phyloP scores from a whole-genome alignment of 2,113 vertebrate species.

The Antigone vipio region DNA sequence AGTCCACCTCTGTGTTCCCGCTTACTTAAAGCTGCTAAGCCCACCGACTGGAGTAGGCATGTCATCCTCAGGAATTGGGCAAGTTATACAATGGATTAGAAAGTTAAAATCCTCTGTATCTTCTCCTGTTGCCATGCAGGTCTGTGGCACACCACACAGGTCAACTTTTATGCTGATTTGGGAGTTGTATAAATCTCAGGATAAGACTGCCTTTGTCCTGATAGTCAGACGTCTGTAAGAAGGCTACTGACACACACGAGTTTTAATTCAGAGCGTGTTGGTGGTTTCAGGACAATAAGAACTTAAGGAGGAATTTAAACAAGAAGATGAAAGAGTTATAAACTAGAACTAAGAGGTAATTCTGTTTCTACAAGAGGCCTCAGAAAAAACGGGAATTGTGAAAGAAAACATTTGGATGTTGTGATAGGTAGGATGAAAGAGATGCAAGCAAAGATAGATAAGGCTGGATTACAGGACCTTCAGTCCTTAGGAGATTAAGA shows the following conservation, averaged over 20 bases:
- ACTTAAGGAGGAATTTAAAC: not conserved
- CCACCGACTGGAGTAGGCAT: not conserved
- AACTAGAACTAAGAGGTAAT: not conserved
- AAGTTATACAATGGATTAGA: not conserved
- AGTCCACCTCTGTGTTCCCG: not conserved
- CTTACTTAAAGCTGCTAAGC: not conserved
- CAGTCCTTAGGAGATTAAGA: not conserved
- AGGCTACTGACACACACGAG: not conserved
- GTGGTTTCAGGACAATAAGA: not conserved
- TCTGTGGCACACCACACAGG: not conserved
- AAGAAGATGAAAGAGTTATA: not conserved
- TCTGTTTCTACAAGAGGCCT: not conserved
- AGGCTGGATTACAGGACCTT: not conserved
- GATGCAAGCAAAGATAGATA: not conserved
- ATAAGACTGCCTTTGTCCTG: not conserved
- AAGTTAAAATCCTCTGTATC: not conserved
- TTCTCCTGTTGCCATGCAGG: not conserved
- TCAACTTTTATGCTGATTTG: not conserved
- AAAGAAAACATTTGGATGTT: not conserved
- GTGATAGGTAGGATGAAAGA: not conserved
- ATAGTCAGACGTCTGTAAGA: not conserved
- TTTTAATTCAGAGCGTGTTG: not conserved
- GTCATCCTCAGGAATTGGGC: not conserved
- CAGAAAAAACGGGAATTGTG: not conserved
- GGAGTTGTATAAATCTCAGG: not conserved